These are phyloP conservation scores for Pemphredon lugubris DNA, from an alignment of 2,888 invertebrate species.

Conservation along the genomic window DNA sequence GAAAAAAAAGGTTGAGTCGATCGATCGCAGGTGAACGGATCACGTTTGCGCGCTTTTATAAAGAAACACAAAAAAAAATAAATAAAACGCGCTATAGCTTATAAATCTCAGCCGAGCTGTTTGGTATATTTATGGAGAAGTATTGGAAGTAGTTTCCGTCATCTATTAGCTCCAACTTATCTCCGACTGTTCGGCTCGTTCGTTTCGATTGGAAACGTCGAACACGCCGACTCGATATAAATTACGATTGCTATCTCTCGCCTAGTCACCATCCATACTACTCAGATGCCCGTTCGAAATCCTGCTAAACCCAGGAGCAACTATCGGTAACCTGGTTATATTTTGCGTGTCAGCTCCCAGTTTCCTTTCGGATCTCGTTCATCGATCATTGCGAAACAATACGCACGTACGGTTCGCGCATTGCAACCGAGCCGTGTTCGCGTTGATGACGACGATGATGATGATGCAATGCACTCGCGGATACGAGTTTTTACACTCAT, in stretches of 20 bases:
- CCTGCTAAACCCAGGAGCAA: constrained; percentile 49
- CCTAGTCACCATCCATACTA: constrained; percentile 50
- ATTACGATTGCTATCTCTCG: constrained; percentile 65
- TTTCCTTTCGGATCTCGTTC: constrained; percentile 36
- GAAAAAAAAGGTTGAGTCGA: too few relatives aligned
- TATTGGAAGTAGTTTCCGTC: constrained; percentile 45
- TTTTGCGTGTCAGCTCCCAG: constrained; percentile 41
- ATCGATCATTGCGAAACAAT: constrained; percentile 37
- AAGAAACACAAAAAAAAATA: background rate
- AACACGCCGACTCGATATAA: constrained; percentile 60
- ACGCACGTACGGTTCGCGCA: background rate
- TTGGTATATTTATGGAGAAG: constrained; percentile 46
- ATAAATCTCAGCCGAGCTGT: constrained; percentile 38
- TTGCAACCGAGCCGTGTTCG: too few relatives aligned
- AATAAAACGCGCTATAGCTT: constrained; percentile 9
- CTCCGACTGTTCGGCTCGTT: constrained; percentile 48
- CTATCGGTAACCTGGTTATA: constrained; percentile 54
- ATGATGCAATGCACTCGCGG: too few relatives aligned
- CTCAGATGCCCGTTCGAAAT: constrained; percentile 46
- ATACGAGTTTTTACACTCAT: too few relatives aligned
- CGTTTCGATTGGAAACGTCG: constrained; percentile 63
- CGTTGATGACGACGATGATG: too few relatives aligned
- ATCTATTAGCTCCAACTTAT: constrained; percentile 57
- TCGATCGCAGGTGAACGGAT: too few relatives aligned
- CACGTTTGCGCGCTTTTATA: too few relatives aligned